Conservation (phyloP, 2,113 vertebrate genomes). For the Syngnathoides biaculeatus region DNA sequence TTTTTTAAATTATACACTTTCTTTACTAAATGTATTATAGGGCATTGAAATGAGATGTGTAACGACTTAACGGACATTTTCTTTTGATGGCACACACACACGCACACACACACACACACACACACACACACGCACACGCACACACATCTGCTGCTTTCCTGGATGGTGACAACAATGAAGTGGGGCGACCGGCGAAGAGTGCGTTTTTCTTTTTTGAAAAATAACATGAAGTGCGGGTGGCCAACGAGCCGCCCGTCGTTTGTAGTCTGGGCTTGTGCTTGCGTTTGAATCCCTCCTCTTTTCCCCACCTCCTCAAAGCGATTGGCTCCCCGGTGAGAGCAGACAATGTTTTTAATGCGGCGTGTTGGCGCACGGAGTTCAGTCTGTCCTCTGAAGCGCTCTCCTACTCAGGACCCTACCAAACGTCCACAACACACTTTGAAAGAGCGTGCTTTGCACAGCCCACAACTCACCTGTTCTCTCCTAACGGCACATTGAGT, state of each 20-base stretch:
- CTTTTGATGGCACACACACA: neutral
- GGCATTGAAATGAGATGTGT: neutral
- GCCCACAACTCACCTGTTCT: neutral
- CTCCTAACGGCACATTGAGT: constrained; percentile 25
- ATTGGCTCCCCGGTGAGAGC: constrained; percentile 90
- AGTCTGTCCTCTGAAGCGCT: constrained; percentile 79
- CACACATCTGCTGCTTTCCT: constrained; percentile 26
- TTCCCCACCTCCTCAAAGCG: constrained; percentile 43
- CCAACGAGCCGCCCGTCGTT: constrained; percentile 63
- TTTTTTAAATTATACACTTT: neutral
- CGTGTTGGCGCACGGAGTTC: constrained; percentile 89
- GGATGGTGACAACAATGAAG: constrained; percentile 12
- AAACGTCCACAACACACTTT: constrained; percentile 59
- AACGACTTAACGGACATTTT: constrained; percentile 36
- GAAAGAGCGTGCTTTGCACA: constrained; percentile 18
- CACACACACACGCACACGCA: too few species aligned
- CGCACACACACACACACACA: too few species aligned
- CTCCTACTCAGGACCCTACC: constrained; percentile 34
- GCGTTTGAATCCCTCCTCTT: constrained; percentile 66
- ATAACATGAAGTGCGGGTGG: constrained; percentile 55
- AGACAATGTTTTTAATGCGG: constrained; percentile 97
- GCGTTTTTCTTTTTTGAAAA: constrained; percentile 55
- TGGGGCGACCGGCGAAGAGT: constrained; percentile 52
- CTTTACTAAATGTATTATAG: neutral
- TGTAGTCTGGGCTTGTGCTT: constrained; percentile 58